Conservation (phyloP, 53 echinoderm and acorn worm genomes). For the Mesocentrotus franciscanus region DNA sequence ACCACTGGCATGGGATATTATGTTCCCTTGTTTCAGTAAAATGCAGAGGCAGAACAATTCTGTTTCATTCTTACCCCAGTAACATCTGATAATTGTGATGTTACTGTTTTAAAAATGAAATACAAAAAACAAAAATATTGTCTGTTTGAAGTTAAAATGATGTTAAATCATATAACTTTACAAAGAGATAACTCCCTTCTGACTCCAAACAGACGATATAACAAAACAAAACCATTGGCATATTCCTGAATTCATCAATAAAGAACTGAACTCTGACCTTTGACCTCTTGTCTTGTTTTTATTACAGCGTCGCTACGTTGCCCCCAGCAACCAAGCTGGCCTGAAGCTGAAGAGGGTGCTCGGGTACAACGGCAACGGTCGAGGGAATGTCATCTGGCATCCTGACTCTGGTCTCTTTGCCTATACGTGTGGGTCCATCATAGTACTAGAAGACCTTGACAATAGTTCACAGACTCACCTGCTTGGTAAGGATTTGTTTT, state of each 20-base stretch:
- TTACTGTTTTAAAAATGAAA: too few species aligned
- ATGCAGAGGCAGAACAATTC: too few species aligned
- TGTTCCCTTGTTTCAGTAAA: too few species aligned
- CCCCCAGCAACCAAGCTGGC: conserved; percentile 94
- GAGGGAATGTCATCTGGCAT: conserved; percentile 96
- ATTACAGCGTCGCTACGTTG: conserved; percentile 89
- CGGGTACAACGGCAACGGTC: conserved; percentile 94
- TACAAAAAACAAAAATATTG: too few species aligned
- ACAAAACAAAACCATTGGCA: not conserved
- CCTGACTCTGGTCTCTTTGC: conserved; percentile 97
- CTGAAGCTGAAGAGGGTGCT: conserved; percentile 88
- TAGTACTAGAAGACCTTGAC: conserved; percentile 88
- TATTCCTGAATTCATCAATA: not conserved
- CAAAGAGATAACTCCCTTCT: too few species aligned
- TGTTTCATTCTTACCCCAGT: too few species aligned
- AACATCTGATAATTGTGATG: too few species aligned
- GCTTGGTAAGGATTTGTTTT: conserved; percentile 70
- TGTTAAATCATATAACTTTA: too few species aligned
- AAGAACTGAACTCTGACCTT: not conserved
- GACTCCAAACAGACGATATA: too few species aligned
- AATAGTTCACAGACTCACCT: conserved; percentile 89
- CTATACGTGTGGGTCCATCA: conserved; percentile 91
- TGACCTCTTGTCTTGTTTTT: not conserved
- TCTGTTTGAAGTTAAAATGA: too few species aligned
- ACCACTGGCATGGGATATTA: too few species aligned